phyloP scores from a whole-genome alignment of 1,140 invertebrate species.

The Solenopsis invicta region DNA sequence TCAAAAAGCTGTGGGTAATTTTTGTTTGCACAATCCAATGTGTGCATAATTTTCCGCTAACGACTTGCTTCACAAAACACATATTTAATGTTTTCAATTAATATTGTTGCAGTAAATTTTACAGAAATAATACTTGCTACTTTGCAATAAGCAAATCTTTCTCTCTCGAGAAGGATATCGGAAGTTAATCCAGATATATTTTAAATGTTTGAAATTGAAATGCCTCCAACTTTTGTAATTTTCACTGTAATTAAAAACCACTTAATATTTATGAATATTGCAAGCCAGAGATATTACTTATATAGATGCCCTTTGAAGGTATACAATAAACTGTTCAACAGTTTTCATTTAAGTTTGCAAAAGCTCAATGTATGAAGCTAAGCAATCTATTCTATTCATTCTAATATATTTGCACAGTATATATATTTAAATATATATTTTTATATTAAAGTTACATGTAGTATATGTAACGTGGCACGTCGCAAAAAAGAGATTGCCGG shows the following conservation, averaged over 20 bases:
- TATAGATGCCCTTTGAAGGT: not conserved
- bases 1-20: not conserved
- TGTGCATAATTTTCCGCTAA: not conserved
- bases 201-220: not conserved
- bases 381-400: not conserved
- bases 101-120: not conserved
- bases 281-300: not conserved
- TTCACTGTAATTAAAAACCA: not conserved
- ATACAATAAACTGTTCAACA: conserved; percentile 7
- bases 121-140: not conserved
- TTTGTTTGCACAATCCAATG: not conserved
- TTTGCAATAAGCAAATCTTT: not conserved
- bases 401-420: not conserved
- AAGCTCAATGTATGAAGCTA: not conserved
- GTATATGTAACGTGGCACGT: not conserved
- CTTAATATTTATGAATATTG: conserved; percentile 23
- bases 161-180: not conserved
- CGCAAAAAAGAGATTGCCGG: not conserved
- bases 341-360: conserved; percentile 21
- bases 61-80: not conserved
- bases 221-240: not conserved
- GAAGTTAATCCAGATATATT: not conserved
- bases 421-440: not conserved
- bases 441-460: not conserved
- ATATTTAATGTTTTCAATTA: not conserved